Conservation (phyloP, 2,797 vertebrate species). For the Gymnothorax reevesii region DNA sequence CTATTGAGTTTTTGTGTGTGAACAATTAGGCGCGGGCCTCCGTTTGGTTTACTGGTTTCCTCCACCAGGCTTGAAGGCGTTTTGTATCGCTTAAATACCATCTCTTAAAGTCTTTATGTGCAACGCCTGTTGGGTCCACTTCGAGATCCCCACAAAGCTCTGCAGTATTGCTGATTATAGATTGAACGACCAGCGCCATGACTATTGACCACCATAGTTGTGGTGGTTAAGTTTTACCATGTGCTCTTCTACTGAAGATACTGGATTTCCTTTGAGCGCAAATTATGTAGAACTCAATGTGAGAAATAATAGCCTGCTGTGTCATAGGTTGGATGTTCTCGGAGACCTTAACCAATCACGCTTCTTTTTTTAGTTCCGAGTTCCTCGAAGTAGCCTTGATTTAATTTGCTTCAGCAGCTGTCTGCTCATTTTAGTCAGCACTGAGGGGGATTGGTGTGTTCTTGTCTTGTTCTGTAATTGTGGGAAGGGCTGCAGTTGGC, state of each 20-base stretch:
- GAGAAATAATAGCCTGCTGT: background rate
- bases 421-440: constrained; percentile 54
- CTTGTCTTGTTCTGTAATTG: background rate
- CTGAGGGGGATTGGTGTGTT: constrained; percentile 49
- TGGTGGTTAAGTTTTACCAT: background rate
- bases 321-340: background rate
- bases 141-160: background rate
- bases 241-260: background rate
- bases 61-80: background rate
- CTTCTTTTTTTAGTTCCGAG: constrained; percentile 8
- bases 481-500: background rate
- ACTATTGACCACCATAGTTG: background rate
- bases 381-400: constrained; percentile 12
- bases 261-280: background rate
- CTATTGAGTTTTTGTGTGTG: constrained; percentile 29
- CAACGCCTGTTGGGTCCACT: background rate
- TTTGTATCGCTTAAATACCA: constrained; percentile 13
- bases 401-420: constrained; percentile 39
- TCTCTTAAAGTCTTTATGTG: background rate
- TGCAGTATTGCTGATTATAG: background rate
- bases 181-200: background rate
- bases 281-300: background rate
- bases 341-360: background rate
- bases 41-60: constrained; percentile 22
- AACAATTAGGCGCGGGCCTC: background rate